Evolutionary conservation across 1,140 invertebrate species (phyloP).

Genomic region (Lepidurus apus): DNA sequence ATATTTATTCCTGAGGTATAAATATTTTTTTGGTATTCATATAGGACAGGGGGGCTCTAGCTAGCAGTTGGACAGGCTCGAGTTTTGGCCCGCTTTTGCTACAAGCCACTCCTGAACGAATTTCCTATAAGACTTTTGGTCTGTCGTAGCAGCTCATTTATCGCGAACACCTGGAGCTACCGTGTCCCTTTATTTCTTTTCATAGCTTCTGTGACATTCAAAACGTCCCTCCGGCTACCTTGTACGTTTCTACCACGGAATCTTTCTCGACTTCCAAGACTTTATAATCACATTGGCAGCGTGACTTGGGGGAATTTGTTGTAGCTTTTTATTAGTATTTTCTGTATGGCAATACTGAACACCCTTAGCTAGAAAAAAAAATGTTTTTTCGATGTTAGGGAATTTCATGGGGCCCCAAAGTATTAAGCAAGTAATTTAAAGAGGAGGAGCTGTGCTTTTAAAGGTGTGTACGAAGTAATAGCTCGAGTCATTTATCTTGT

Average conservation of each 20-base stretch:
- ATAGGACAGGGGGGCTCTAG: background rate
- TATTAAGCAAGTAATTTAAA: background rate
- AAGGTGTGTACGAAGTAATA: constrained; percentile 15
- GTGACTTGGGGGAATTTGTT: background rate
- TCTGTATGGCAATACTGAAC: background rate
- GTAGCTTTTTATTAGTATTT: background rate
- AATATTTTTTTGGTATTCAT: too few species aligned
- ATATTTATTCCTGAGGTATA: too few species aligned
- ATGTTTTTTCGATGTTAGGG: background rate
- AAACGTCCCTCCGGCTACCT: constrained; percentile 5
- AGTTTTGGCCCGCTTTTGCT: background rate
- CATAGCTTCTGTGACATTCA: constrained; percentile 21
- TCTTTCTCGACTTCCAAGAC: constrained; percentile 1
- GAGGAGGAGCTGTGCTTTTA: background rate
- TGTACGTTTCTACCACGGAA: constrained; percentile 4
- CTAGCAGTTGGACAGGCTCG: constrained; percentile 9
- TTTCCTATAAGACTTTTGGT: background rate
- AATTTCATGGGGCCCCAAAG: background rate
- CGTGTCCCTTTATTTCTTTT: constrained; percentile 5
- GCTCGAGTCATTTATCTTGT: constrained; percentile 13
- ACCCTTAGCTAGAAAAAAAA: background rate
- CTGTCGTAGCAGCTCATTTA: background rate
- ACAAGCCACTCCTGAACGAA: constrained; percentile 15
- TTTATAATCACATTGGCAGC: background rate
- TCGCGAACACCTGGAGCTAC: constrained; percentile 10